Base-by-base conservation (phyloP, 2,888 invertebrate species). In the Ptychoptera contaminata region DNA sequence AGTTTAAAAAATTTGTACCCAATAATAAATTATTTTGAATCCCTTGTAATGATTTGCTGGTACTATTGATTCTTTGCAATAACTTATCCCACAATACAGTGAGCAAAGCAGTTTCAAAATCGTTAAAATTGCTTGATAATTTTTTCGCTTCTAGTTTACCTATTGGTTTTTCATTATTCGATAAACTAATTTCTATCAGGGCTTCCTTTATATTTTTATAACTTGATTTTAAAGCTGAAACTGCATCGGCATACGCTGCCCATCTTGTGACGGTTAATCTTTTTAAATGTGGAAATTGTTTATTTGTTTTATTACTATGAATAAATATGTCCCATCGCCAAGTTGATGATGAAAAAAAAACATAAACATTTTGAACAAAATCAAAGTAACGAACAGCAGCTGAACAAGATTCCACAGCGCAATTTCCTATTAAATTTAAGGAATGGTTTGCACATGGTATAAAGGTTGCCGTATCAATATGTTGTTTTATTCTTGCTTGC, bases 371-470 rank as follows among this genome's bases (percentile, higher is more conserved):
- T 45, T 46, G 36, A 14, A 47, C 34, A 30, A 46, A 35, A 23
- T 9, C 12, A 41, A 49, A 48, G 37, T 46, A 40, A n/a, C 34
- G 37, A 32, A 32, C 36, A 16, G 44, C 38, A 14, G 38, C 44
- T 16, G 9, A 35, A 31, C 44, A 46, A 34, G 42, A 41, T 16
- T 48, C 48, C 16, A 34, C 47, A 32, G 44, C 44, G 37, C 40
- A 37, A 12, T 34, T 29, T 16, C 53, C 55, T 43, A 56, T 54
- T 48, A 57, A 52, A 52, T 58, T 58, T 46, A 56, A 49, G 34
- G 54, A 55, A 50, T 54, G 55, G 39, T 52, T 55, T 40, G 55
- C 48, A 45, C 54, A 59, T 40, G 56, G 56, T 50, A 57, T 51
- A 48, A 55, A 57, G 46, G 51, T 52, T 30, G 55, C 56, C 44